Conservation (phyloP, 2,888 invertebrate species). For the Megaustenia siamemsis region DNA sequence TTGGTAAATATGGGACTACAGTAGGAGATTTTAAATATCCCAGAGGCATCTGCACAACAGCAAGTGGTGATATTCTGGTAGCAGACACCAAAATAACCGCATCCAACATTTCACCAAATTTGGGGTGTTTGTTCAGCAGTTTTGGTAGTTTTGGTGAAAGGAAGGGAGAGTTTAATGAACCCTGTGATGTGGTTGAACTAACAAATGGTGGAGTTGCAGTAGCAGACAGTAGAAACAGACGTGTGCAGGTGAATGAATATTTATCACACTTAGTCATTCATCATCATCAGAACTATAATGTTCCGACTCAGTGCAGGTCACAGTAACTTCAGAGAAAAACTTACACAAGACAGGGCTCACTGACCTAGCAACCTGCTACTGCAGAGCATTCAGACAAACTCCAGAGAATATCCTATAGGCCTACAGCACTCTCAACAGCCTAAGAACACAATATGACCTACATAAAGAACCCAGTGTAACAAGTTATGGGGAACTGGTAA, state of each 20-base stretch:
- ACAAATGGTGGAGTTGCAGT: slow-evolving; percentile 75
- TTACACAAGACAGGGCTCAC: no score
- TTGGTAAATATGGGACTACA: slow-evolving; percentile 67
- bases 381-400: no score
- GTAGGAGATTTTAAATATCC: slow-evolving; percentile 75
- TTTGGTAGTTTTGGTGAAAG: slow-evolving; percentile 69
- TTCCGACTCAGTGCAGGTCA: no score
- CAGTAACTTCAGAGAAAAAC: no score
- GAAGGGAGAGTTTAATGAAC: slow-evolving; percentile 73
- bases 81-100: slow-evolving; percentile 77
- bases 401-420: no score
- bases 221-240: slow-evolving; percentile 74
- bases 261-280: no score
- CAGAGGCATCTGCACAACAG: slow-evolving; percentile 68
- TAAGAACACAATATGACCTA: no score
- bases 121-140: slow-evolving; percentile 68
- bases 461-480: no score
- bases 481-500: no score
- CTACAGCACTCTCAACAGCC: no score
- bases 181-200: slow-evolving; percentile 71
- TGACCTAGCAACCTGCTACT: no score
- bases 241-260: slow-evolving; percentile 73
- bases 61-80: slow-evolving; percentile 69
- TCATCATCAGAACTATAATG: no score
- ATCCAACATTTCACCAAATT: slow-evolving; percentile 71